phyloP scores from a whole-genome alignment of 1,140 invertebrate genomes.

The Spodoptera frugiperda region DNA sequence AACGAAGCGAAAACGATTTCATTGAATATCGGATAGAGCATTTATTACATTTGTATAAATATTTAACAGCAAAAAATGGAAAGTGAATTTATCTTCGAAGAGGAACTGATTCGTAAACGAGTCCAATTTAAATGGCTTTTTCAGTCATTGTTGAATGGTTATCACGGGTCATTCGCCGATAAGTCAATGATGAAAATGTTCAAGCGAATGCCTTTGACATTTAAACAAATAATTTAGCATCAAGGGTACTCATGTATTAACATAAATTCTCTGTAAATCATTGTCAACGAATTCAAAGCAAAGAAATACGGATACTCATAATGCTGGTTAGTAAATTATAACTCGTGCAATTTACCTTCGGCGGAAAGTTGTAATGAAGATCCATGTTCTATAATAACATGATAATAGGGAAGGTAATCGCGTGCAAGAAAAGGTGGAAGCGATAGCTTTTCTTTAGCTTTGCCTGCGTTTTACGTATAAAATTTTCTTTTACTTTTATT shows the following conservation, averaged over 20 bases:
- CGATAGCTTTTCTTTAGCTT: too few species aligned
- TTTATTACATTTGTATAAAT: conserved; percentile 46
- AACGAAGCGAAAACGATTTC: conserved; percentile 35
- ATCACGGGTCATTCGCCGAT: conserved; percentile 20
- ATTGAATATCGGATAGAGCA: conserved; percentile 39
- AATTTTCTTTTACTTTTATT: too few species aligned
- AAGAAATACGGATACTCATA: background rate
- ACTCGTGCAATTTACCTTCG: conserved; percentile 14
- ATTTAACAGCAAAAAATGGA: conserved; percentile 36
- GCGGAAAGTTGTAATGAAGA: background rate
- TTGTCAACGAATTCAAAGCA: background rate
- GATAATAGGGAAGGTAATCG: too few species aligned
- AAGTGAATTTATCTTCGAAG: conserved; percentile 20
- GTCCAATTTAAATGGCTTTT: conserved; percentile 32
- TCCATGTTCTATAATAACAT: too few species aligned
- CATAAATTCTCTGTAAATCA: conserved; percentile 12
- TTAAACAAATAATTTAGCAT: conserved; percentile 4
- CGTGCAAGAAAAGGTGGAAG: too few species aligned
- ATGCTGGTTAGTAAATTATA: conserved; percentile 24
- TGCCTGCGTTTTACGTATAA: too few species aligned
- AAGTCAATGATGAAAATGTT: conserved; percentile 15
- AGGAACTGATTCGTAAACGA: conserved; percentile 28
- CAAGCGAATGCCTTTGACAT: background rate
- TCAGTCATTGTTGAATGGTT: conserved; percentile 27
- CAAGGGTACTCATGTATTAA: conserved; percentile 3